Conservation (phyloP, 2,113 vertebrate genomes). For the Tachuris rubrigastra region DNA sequence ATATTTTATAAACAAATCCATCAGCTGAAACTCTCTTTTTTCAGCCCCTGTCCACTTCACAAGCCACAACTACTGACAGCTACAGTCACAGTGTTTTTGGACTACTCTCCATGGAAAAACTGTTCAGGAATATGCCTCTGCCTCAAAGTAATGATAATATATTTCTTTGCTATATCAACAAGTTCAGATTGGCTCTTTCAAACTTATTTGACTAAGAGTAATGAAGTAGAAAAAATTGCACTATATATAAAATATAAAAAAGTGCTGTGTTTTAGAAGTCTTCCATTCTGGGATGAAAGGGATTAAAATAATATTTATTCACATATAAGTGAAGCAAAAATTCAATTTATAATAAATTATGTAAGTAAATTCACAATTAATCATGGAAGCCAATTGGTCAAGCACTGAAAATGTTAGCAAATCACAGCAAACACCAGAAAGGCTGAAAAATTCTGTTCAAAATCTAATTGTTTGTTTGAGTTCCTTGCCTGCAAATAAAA, state of each 20-base stretch:
- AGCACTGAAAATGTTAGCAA: neutral
- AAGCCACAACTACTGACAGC: neutral
- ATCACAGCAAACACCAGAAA: neutral
- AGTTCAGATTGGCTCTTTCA: neutral
- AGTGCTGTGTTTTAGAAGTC: neutral
- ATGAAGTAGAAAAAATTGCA: neutral
- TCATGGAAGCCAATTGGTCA: neutral
- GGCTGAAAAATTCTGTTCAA: neutral
- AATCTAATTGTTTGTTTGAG: neutral
- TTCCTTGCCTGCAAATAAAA: neutral
- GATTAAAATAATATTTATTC: neutral
- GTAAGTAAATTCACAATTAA: neutral
- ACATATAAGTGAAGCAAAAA: neutral
- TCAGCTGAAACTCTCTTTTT: neutral
- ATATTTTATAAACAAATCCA: neutral
- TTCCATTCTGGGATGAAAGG: neutral
- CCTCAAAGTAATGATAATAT: neutral
- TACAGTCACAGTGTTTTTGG: neutral
- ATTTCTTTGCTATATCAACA: neutral
- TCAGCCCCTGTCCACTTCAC: neutral
- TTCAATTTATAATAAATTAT: neutral
- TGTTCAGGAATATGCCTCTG: neutral
- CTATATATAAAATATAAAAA: neutral
- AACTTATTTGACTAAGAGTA: neutral
- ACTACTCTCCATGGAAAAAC: neutral